Conservation (phyloP, 2,797 vertebrate genomes). For the Enteromius afrohamiltoni region DNA sequence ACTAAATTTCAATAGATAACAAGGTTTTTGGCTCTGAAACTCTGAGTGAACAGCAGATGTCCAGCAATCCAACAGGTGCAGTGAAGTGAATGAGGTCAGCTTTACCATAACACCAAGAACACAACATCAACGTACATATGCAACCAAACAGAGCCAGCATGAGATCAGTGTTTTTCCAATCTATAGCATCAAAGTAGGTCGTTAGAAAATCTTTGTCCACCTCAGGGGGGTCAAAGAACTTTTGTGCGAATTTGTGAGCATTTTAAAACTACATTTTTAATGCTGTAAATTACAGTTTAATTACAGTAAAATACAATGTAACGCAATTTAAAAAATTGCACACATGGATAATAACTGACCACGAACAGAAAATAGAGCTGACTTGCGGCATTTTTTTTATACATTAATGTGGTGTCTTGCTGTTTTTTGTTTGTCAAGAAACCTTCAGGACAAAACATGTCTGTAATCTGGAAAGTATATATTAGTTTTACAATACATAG, state of each 20-base stretch:
- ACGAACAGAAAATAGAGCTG: too few species aligned
- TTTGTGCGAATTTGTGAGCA: background rate
- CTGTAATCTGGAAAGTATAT: too few species aligned
- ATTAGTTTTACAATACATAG: too few species aligned
- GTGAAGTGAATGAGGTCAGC: constrained; percentile 55
- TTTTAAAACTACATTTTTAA: background rate
- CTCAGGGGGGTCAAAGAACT: background rate
- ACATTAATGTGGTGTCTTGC: too few species aligned
- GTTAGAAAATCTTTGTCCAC: background rate
- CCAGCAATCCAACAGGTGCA: constrained; percentile 51
- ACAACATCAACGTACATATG: background rate
- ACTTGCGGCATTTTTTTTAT: too few species aligned
- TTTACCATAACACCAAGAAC: constrained; percentile 16
- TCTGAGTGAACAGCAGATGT: constrained; percentile 33
- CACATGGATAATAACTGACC: too few species aligned
- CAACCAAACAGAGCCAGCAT: background rate
- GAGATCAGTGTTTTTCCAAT: background rate
- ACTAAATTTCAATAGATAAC: background rate
- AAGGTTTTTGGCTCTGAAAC: background rate
- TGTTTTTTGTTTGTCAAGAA: too few species aligned
- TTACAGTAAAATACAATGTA: background rate
- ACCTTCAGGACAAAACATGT: too few species aligned
- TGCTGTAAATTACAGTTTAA: background rate
- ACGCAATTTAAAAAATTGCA: too few species aligned
- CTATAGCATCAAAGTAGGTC: background rate